Conservation (phyloP, 2,113 vertebrate genomes). For the Mirza zaza region DNA sequence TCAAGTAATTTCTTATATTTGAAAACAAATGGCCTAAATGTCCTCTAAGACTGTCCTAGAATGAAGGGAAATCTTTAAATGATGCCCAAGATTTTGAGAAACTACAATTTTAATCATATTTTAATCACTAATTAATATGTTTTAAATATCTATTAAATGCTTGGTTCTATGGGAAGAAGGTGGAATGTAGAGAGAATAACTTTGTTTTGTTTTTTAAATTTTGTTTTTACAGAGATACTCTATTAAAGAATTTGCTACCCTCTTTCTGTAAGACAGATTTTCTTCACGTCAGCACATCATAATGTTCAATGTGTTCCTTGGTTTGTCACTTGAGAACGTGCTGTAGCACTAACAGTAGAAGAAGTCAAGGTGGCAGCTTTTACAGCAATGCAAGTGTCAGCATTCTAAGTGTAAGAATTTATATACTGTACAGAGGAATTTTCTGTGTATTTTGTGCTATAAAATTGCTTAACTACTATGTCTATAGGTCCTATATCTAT, state of each 20-base stretch:
- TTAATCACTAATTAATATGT: not conserved
- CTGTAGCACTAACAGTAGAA: conserved; percentile 58
- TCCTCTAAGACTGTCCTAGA: not conserved
- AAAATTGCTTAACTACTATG: conserved; percentile 51
- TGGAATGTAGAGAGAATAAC: not conserved
- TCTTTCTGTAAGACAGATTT: conserved; percentile 44
- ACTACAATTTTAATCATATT: not conserved
- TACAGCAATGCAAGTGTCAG: conserved; percentile 62
- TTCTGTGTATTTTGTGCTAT: conserved; percentile 22
- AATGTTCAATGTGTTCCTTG: conserved; percentile 43
- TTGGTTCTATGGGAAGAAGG: not conserved
- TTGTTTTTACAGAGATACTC: not conserved
- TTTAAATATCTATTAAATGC: not conserved
- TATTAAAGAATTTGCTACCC: not conserved
- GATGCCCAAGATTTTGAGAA: not conserved
- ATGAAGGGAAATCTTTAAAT: not conserved
- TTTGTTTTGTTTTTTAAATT: not conserved
- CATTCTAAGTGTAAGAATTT: conserved; percentile 61
- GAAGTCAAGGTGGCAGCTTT: conserved; percentile 73
- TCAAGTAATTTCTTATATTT: not conserved
- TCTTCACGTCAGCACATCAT: conserved; percentile 50
- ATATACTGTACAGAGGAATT: conserved; percentile 48
- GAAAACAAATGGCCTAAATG: not conserved
- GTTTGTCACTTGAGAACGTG: conserved; percentile 68
- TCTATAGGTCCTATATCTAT: not conserved